Conservation (phyloP, 2,113 vertebrate genomes). For the Hystrix cristata region DNA sequence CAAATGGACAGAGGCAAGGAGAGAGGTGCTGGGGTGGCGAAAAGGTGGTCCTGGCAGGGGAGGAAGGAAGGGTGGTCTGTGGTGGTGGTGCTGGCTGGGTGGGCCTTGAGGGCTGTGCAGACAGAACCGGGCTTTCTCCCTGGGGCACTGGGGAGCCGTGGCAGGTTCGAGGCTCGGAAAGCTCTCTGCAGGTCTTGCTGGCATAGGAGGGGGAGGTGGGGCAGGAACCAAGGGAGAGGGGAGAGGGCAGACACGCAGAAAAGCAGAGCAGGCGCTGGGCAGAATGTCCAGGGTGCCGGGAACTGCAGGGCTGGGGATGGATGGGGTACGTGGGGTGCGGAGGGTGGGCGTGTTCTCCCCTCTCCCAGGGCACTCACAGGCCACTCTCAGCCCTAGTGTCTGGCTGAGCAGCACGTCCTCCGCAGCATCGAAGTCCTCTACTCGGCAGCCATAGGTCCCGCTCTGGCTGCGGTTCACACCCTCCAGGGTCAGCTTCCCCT, state of each 20-base stretch:
- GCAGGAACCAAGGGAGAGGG: background rate
- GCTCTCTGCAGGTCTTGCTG: background rate
- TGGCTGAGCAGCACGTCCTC: constrained; percentile 78
- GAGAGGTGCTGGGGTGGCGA: too few species aligned
- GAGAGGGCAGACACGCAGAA: background rate
- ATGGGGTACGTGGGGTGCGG: background rate
- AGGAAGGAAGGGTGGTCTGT: background rate
- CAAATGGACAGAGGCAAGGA: background rate
- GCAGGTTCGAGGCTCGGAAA: background rate
- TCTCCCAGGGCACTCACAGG: constrained; percentile 88
- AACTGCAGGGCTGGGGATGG: background rate
- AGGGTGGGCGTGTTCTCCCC: rapidly evolving
- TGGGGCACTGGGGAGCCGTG: background rate
- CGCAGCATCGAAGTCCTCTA: constrained; percentile 87
- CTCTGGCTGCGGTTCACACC: constrained; percentile 85
- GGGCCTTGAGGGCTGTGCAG: background rate
- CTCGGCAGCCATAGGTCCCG: constrained; percentile 88
- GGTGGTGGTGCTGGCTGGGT: background rate
- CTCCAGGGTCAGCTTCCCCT: constrained; percentile 83
- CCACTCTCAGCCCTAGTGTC: constrained; percentile 84
- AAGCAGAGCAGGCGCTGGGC: background rate
- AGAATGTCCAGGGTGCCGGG: background rate
- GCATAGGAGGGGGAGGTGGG: background rate
- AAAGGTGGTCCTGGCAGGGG: background rate
- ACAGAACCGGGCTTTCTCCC: background rate